Evolutionary conservation across 2,888 invertebrate species (phyloP), one percentile per base, ranked within the genome.

Genomic region (Aelia acuminata): DNA sequence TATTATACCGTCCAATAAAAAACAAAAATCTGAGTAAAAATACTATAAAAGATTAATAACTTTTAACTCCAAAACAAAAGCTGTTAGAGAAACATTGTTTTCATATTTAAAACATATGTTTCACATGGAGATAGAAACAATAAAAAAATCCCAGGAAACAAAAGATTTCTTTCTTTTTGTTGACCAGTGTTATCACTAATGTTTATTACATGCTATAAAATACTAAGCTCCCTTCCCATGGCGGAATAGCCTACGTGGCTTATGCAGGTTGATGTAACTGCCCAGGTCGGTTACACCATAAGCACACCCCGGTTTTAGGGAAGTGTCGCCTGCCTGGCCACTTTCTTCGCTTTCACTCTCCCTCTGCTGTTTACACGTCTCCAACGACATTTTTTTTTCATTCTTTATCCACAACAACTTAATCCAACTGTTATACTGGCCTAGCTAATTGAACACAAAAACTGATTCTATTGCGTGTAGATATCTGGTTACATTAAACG

Each of bases 261-360:
- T 35, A 35, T 18, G 35, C 5, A 1, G 18, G 20, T 0, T 70
- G 26, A 70, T 35, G 63, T 70, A 70, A 70, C 63, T 35, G 18
- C 63, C 35, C 63, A 15, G 31, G 35, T 18, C 63, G 35, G 63
- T 70, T 70, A 70, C 63, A 70, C 63, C 31, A 70, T 70, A 70
- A 70, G 35, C 63, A 35, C 63, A 15, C 63, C 63, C 31, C 63
- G n/a, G 63, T 70, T 70, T 70, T 70, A 70, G 63, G 63, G 63
- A 70, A 70, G 63, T 70, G 63, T 70, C 63, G 63, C 63, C 63
- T 70, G 31, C 63, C 63, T 70, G 31, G 31, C 63, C 31, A 35
- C 63, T 70, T 70, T 70, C 63, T 35, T 70, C 63, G 63, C 63
- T 70, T 70, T 70, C 63, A 70, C 63, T 31, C 31, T 18, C 18